Percentiles rank a stretch among this genome's conserved stretches.
These are phyloP conservation scores for Glyptemys insculpta DNA, from an alignment of 2,797 vertebrate species.

Conservation along the genomic window DNA sequence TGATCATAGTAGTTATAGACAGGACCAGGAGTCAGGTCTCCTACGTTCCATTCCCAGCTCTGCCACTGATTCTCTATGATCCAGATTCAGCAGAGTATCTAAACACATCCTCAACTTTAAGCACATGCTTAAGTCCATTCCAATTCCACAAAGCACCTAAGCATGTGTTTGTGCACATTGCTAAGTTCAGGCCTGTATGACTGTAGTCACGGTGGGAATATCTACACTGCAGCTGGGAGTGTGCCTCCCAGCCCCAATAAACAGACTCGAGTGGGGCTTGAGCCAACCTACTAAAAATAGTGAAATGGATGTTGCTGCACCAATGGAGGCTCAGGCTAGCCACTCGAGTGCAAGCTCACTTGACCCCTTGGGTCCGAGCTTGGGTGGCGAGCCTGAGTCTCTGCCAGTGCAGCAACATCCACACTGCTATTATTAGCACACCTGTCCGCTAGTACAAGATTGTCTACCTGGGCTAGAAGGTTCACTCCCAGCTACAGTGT, in stretches of 20 bases:
- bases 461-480: background rate
- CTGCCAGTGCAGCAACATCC: background rate
- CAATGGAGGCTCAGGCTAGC: background rate
- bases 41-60: background rate
- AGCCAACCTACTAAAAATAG: background rate
- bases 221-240: background rate
- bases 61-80: background rate
- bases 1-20: background rate
- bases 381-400: background rate
- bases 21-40: background rate
- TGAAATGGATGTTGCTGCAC: background rate
- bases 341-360: background rate
- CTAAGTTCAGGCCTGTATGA: background rate
- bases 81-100: background rate
- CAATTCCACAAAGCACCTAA: background rate
- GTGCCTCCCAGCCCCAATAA: background rate
- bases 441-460: background rate
- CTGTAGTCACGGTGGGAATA: background rate
- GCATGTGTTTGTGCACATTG: background rate
- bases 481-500: background rate
- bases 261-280: background rate
- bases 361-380: background rate
- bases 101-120: background rate
- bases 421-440: background rate
- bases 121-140: background rate